Evolutionary conservation across 2,797 vertebrate species (phyloP), one percentile per base, ranked within the genome.

Genomic region (Lophotriccus pileatus): DNA sequence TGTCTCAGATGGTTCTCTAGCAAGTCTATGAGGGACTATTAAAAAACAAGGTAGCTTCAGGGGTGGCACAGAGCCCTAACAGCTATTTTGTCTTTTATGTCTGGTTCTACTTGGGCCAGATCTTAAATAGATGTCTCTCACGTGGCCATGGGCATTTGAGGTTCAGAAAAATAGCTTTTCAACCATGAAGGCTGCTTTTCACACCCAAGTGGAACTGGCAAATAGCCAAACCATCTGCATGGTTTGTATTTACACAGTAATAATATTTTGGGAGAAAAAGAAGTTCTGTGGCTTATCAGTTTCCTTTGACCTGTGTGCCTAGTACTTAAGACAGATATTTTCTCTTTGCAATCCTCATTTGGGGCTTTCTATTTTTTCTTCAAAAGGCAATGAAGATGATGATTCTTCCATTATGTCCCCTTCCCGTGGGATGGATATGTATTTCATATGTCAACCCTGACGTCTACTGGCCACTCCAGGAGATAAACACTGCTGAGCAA

Each of bases 131-230:
- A 95, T 59, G 60, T 77, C 80, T 94, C 70, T 91, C 87, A 93
- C 9, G 6, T 43, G 91, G 79, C 89, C 34, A 12, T 62, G 77
- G 50, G 63, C 72, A 80, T 96, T 90, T 94, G 81, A 0, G 3
- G 93, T 85, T 96, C 41, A 82, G 75, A 70, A 66, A 94, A 83
- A 85, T 39, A 88, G 27, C 28, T 93, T 80, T 94, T 91, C 89
- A 58, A 58, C 93, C 83, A 80, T 93, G 91, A 94, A 95, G 69
- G 70, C 76, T 94, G 84, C 84, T 94, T 97, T 95, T 96, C 95
- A 95, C 92, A 97, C 91, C 89, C 91, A 95, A 93, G 70, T 88
- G 64, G 89, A 96, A 69, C 73, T 93, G 95, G 93, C 84, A 96
- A 93, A 89, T 66, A 70, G 80, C 93, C 96, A 95, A 85, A 80